phyloP scores from a whole-genome alignment of 2,113 vertebrate genomes.

The Muntiacus reevesi region DNA sequence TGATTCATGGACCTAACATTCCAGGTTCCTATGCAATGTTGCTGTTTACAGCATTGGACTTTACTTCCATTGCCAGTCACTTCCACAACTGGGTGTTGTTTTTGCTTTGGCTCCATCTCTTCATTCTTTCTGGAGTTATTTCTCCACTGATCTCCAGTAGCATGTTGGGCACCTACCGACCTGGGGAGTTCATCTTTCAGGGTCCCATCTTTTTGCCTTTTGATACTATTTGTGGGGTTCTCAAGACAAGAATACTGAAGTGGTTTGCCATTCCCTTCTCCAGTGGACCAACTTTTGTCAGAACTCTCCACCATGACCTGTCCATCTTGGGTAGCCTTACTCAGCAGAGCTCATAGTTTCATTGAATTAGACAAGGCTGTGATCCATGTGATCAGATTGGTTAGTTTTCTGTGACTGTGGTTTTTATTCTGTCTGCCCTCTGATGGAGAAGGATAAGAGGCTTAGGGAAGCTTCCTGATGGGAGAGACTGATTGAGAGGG shows the following conservation, averaged over 20 bases:
- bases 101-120: not conserved
- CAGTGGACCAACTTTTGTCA: not conserved
- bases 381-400: not conserved
- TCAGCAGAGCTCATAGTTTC: not conserved
- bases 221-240: not conserved
- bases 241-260: not conserved
- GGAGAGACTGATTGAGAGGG: not conserved
- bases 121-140: not conserved
- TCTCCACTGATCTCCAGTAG: not conserved
- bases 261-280: not conserved
- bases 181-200: not conserved
- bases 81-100: not conserved
- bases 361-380: not conserved
- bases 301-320: not conserved
- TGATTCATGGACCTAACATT: not conserved
- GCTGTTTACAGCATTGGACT: not conserved
- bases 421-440: not conserved
- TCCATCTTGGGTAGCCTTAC: not conserved
- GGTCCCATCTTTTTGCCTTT: not conserved
- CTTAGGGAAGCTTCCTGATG: not conserved
- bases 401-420: not conserved
- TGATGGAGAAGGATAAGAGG: not conserved
- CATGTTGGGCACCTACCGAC: accelerated
- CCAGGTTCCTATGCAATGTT: not conserved
- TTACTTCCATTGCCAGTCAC: not conserved